These are phyloP conservation scores for Cataglyphis hispanica DNA, from an alignment of 1,140 invertebrate genomes.

Conservation along the genomic window DNA sequence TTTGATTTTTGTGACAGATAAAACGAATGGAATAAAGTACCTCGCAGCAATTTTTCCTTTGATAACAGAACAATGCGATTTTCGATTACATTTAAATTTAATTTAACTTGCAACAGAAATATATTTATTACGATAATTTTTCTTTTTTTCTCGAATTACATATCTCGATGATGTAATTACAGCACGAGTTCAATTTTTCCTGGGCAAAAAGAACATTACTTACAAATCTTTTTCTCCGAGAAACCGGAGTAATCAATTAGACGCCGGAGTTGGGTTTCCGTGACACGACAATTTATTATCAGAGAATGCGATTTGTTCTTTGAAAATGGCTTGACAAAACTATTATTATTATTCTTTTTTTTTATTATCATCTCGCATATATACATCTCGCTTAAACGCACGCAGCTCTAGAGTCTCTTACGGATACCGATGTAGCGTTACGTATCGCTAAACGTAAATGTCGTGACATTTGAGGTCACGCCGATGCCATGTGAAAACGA, in stretches of 20 bases:
- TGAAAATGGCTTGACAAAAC: not conserved
- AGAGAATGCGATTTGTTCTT: not conserved
- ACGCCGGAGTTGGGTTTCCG: not conserved
- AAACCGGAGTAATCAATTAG: slow-evolving; percentile 29
- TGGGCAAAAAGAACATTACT: not conserved
- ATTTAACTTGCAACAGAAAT: not conserved
- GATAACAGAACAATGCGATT: not conserved
- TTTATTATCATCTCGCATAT: too few species aligned
- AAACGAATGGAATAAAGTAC: not conserved
- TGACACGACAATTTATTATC: not conserved
- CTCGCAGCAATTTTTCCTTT: not conserved
- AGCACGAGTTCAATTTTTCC: not conserved
- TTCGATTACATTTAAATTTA: not conserved
- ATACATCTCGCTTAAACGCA: too few species aligned
- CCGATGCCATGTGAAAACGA: slow-evolving; percentile 14
- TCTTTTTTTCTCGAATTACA: not conserved
- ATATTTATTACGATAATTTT: not conserved
- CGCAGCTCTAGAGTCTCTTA: not conserved
- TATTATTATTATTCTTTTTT: too few species aligned
- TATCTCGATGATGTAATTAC: not conserved
- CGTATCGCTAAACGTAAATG: slow-evolving; percentile 15
- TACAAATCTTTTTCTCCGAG: not conserved
- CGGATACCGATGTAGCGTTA: not conserved
- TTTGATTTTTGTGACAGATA: not conserved
- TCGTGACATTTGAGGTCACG: slow-evolving; percentile 48